Conservation (phyloP, 2,113 vertebrate genomes). For the Cheilinus undulatus region DNA sequence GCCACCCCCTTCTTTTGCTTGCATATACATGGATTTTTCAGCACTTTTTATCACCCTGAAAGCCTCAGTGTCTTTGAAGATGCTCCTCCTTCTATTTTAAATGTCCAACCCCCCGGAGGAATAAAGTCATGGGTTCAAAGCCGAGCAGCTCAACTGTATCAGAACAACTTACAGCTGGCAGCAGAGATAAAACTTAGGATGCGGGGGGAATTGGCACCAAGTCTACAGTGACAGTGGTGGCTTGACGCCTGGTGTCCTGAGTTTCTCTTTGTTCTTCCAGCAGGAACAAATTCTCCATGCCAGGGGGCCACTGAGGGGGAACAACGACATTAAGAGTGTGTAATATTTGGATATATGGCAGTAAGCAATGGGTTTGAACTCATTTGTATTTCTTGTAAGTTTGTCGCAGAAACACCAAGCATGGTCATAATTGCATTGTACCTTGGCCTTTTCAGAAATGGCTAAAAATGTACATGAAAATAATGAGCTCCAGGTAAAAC, state of each 20-base stretch:
- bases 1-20: background rate
- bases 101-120: slow-evolving; percentile 56
- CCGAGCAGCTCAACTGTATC: slow-evolving; percentile 60
- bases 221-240: slow-evolving; percentile 55
- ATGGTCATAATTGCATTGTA: slow-evolving; percentile 38
- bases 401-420: slow-evolving; percentile 9
- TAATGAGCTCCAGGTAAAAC: slow-evolving; percentile 33
- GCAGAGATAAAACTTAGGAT: slow-evolving; percentile 66
- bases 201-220: slow-evolving; percentile 63
- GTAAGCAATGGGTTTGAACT: slow-evolving; percentile 23
- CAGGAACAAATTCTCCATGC: slow-evolving; percentile 29
- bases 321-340: slow-evolving; percentile 16
- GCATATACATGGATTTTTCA: background rate
- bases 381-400: slow-evolving; percentile 16
- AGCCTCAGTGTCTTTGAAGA: slow-evolving; percentile 43
- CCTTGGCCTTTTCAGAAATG: slow-evolving; percentile 40
- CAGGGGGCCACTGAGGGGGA: slow-evolving; percentile 19
- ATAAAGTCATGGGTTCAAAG: slow-evolving; percentile 69
- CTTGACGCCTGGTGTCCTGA: slow-evolving; percentile 38
- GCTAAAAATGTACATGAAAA: slow-evolving; percentile 12
- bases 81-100: slow-evolving; percentile 21
- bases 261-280: slow-evolving; percentile 50
- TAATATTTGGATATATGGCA: slow-evolving; percentile 13
- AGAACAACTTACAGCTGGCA: slow-evolving; percentile 65
- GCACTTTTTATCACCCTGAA: background rate